Base-by-base conservation (phyloP, 2,797 vertebrate genomes). In the Glossophaga mutica region DNA sequence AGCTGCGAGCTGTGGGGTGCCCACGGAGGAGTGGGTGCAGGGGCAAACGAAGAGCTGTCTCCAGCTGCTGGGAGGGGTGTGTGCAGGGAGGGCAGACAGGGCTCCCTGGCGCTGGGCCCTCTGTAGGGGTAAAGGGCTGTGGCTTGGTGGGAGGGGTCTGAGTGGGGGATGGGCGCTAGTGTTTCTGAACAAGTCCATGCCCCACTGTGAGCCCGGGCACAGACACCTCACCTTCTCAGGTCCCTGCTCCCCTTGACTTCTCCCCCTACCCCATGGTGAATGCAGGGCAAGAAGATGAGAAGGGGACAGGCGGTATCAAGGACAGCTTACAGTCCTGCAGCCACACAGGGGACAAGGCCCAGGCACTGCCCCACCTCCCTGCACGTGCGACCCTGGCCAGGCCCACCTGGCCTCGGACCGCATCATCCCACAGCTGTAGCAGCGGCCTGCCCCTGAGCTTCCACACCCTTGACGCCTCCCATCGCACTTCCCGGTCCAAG, bases 1-100 rank as follows among this genome's bases (percentile, higher is more conserved):
- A 2, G 37, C 5, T 29, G 10, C 0, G 6, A 3, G 37, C 5
- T 1, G 55, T 22, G 19, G 0, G 0, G n/a, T 5, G 9, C 22
- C 39, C 29, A 0, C 12, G 68, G 91, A 74, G 9, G 46, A 74
- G 14, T 3, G 46, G 42, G 34, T 24, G 11, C 19, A 46, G 39
- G 19, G n/a, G 29, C 14, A 21, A 83, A 8, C 2, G n/a, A 86
- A 46, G 5, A 19, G 11, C 42, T 22, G 44, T 19, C 87, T 59
- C 46, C 39, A 39, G 70, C 48, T 18, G 2, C 37, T 37, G n/a
- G 42, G 67, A 68, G 85, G 62, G 26, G 44, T 18, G 1, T 10
- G 26, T 12, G 5, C 18, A 14, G 39, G 9, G 22, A 73, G 14
- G 48, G 12, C n/a, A 73, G 22, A 76, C 26, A 37, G 26, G 6